Conservation (phyloP, 2,888 invertebrate species). For the Xylophagus ater region DNA sequence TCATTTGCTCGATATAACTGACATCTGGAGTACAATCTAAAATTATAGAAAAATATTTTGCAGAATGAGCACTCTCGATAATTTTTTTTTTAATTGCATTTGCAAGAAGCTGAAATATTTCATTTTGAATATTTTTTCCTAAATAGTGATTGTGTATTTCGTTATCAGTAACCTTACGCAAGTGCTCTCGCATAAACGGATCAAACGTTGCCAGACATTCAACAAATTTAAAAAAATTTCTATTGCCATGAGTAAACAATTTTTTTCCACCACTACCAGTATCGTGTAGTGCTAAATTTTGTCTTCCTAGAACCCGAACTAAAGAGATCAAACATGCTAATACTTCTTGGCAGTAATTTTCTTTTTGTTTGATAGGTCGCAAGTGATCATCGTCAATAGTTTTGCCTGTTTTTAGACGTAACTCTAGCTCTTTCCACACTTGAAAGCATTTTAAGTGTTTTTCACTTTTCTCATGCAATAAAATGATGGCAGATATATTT, state of each 20-base stretch:
- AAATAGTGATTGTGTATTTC: too few species aligned
- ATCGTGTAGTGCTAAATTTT: slow-evolving; percentile 6
- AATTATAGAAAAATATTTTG: too few species aligned
- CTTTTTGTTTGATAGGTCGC: slow-evolving; percentile 4
- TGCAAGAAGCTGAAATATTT: too few species aligned
- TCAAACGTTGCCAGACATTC: slow-evolving; percentile 4
- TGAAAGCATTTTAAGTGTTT: slow-evolving; percentile 4
- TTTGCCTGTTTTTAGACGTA: slow-evolving; percentile 4
- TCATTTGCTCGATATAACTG: too few species aligned
- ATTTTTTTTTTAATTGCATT: too few species aligned
- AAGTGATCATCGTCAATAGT: slow-evolving; percentile 5
- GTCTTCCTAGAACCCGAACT: slow-evolving; percentile 2
- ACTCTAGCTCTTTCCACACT: too few species aligned
- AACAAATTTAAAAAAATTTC: slow-evolving; percentile 5
- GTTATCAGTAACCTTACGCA: too few species aligned
- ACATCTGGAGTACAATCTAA: too few species aligned
- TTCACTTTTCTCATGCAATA: slow-evolving; percentile 3
- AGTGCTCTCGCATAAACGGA: too few species aligned
- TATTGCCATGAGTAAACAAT: slow-evolving; percentile 3
- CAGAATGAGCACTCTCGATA: too few species aligned
- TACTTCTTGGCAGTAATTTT: slow-evolving; percentile 3
- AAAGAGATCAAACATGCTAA: slow-evolving; percentile 4
- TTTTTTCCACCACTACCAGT: too few species aligned
- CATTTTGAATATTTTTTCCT: too few species aligned
- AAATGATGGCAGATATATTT: slow-evolving; percentile 7